A percentile compares a stretch with the other conserved stretches of the same genome.
phyloP scores from a whole-genome alignment of 1,140 invertebrate species.

The Pinna nobilis region DNA sequence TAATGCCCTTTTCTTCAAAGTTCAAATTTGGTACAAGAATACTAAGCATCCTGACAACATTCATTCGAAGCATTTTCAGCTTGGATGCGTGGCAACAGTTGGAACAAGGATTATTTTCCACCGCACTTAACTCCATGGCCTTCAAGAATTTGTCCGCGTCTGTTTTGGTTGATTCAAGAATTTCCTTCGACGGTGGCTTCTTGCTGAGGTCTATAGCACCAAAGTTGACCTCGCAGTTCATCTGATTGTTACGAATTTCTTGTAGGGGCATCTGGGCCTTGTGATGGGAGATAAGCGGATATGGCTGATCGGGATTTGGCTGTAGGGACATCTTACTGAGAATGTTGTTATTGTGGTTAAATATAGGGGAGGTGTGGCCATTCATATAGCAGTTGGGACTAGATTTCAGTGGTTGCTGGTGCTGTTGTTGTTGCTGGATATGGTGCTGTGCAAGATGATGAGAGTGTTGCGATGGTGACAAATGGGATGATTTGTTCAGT shows the following conservation, averaged over 20 bases:
- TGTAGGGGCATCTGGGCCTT: constrained; percentile 43
- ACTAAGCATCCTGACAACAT: constrained; percentile 72
- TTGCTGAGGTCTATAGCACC: constrained; percentile 65
- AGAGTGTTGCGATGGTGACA: constrained; percentile 34
- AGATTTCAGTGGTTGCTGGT: constrained; percentile 46
- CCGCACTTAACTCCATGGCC: not conserved
- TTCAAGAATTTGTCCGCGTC: constrained; percentile 16
- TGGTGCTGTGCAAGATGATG: constrained; percentile 16
- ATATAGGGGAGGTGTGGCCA: constrained; percentile 48
- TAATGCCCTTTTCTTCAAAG: constrained; percentile 72
- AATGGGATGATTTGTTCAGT: constrained; percentile 32
- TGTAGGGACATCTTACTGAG: constrained; percentile 27
- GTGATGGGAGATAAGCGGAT: constrained; percentile 36
- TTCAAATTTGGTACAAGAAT: constrained; percentile 72
- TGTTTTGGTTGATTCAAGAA: constrained; percentile 1
- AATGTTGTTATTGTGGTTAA: constrained; percentile 35
- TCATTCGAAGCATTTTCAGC: constrained; percentile 65
- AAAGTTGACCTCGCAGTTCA: constrained; percentile 43
- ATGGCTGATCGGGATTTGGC: constrained; percentile 24
- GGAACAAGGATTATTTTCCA: constrained; percentile 44
- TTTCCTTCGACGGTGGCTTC: constrained; percentile 41
- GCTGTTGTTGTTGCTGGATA: constrained; percentile 29
- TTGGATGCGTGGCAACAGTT: constrained; percentile 65
- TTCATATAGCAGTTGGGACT: constrained; percentile 53
- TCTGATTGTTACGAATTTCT: constrained; percentile 51